Evolutionary conservation across 1,140 invertebrate species (phyloP), one percentile per base, ranked within the genome.

Genomic region (Oncopodura yosiiana): DNA sequence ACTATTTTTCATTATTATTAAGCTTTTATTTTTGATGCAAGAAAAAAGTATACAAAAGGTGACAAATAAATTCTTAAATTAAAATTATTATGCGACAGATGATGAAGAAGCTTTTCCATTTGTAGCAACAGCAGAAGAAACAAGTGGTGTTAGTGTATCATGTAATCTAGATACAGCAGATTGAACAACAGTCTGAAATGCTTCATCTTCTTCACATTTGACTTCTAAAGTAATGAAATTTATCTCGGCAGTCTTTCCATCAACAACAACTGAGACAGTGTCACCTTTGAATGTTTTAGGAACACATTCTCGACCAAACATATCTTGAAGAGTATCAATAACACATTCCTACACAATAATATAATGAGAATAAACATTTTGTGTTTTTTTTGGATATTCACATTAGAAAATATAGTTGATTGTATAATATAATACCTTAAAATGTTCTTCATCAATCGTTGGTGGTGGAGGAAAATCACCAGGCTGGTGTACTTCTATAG

Each of bases 261-360:
- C 84, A 0, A 95, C 86, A 0, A 78, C 82, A 0, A 97, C 84
- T 58, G 84, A 82, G 6, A 96, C 71, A 61, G 85, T 84, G 65
- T 95, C 89, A 0, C 87, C 87, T 70, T 89, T 88, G 64, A 94
- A 91, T 61, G 94, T 83, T 72, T 94, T 94, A 1, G 88, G 88
- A n/a, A 95, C 87, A 21, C 87, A 83, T 59, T 87, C 87, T 64
- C 91, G 85, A 0, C 93, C 94, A 75, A 94, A 97, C 84, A 94
- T 92, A 66, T 93, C 88, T 68, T 89, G 85, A 9, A 95, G 70
- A 75, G 92, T 90, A 70, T 94, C 89, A 60, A 94, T 82, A 3
- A 94, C 76, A 69, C 91, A 94, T 69, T 94, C 92, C 74, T 83
- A 70, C n/a, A n/a, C 8, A 76, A 73, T 6, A 75, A 57, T 49